Evolutionary conservation across 1,140 invertebrate species (phyloP), one percentile per base, ranked within the genome.

Genomic region (Drosophila melanogaster): DNA sequence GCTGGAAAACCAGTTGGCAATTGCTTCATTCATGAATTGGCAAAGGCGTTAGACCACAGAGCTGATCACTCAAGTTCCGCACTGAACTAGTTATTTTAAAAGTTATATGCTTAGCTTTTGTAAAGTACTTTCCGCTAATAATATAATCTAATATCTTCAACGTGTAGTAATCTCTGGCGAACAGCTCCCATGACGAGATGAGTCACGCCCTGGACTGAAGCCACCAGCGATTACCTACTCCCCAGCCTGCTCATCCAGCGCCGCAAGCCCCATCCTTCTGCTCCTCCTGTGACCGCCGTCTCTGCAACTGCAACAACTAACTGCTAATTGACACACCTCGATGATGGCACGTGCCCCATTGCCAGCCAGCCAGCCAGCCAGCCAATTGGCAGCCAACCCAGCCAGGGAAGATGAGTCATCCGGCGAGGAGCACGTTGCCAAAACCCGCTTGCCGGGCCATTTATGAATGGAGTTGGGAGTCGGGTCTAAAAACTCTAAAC

Each of bases 241-340:
- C 35, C 56, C 50, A 30, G n/a, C n/a, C n/a, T 24, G 40, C 35
- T 26, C 50, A 40, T 35, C 40, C 37, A 56, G 40, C 35, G 17
- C 64, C 40, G 24, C 22, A 26, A n/a, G 11, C 46, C n/a, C 24
- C 4, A 49, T 38, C 38, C 33, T 41, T 7, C 61, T 46, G 15
- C 46, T 40, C 30, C 62, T 35, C 35, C 37, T 70, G 65, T 49
- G 50, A 40, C 64, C 66, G 66, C 64, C 66, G 66, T 50, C 66
- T 70, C 67, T 70, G 26, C 51, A 70, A 54, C 64, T 83, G 54
- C 77, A 74, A 80, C 81, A 86, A 86, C 79, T 69, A 78, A 51
- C 85, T 90, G 84, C 77, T 87, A 84, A 89, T 83, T 87, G 85
- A 87, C 84, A 87, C 79, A 87, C 84, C 84, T 89, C 84, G 67